These are phyloP conservation scores for Alaudala cheleensis DNA, from an alignment of 2,113 vertebrate species.

Conservation along the genomic window DNA sequence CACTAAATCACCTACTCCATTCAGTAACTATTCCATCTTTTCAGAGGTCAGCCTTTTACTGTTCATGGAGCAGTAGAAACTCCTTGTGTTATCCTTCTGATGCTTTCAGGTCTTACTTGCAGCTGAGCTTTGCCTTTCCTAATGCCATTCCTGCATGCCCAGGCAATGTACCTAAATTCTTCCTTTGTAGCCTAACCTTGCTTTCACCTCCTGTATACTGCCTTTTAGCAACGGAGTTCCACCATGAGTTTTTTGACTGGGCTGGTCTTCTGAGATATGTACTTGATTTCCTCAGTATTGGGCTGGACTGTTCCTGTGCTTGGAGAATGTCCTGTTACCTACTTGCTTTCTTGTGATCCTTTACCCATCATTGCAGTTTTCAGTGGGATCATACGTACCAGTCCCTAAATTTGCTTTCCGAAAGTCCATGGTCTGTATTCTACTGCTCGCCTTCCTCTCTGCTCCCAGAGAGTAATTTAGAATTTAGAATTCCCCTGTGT, in stretches of 20 bases:
- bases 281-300: neutral
- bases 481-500: neutral
- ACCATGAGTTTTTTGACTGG: neutral
- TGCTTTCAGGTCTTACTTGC: neutral
- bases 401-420: neutral
- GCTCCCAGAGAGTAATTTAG: no score
- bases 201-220: neutral
- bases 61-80: neutral
- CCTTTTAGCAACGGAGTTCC: neutral
- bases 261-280: neutral
- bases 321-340: neutral
- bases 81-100: neutral
- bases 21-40: neutral
- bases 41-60: neutral
- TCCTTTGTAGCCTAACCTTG: neutral
- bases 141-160: neutral
- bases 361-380: neutral
- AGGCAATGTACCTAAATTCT: neutral
- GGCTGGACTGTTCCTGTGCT: neutral
- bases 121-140: neutral
- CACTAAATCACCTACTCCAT: neutral
- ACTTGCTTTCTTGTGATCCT: neutral
- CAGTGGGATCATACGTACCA: neutral
- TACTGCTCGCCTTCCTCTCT: neutral
- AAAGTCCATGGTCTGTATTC: neutral